Percentiles rank a stretch among this genome's conserved stretches.
phyloP scores from a whole-genome alignment of 1,140 invertebrate species.

The Schmidtea mediterranea region DNA sequence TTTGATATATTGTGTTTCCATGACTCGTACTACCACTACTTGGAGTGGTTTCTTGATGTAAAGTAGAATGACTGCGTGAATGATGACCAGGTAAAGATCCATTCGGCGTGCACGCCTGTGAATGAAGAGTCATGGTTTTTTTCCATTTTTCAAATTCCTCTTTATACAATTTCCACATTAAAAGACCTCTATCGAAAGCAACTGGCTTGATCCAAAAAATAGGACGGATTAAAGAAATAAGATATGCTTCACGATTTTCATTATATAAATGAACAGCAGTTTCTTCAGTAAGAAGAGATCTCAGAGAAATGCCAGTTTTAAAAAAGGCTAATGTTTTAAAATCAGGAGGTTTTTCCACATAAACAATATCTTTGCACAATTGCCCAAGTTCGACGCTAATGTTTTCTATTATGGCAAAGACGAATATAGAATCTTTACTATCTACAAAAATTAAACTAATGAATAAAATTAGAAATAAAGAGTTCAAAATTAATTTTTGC shows the following conservation, averaged over 20 bases:
- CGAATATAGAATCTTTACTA: neutral
- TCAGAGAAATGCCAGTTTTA: slow-evolving; percentile 51
- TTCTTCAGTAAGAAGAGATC: slow-evolving; percentile 9
- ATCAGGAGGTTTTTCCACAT: slow-evolving; percentile 79
- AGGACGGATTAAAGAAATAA: slow-evolving; percentile 63
- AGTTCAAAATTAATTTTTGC: too few species aligned
- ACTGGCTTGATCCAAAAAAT: slow-evolving; percentile 76
- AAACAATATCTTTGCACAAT: slow-evolving; percentile 43
- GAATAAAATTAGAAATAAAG: too few species aligned
- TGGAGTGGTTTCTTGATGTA: neutral
- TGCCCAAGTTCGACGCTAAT: slow-evolving; percentile 1
- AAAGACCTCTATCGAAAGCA: slow-evolving; percentile 45
- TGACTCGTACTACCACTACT: slow-evolving; percentile 12
- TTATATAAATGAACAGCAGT: slow-evolving; percentile 8
- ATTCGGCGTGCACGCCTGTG: neutral
- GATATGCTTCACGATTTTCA: slow-evolving; percentile 59
- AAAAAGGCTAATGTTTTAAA: slow-evolving; percentile 90
- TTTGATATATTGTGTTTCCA: slow-evolving; percentile 27
- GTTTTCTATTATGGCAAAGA: neutral
- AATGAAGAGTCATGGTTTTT: slow-evolving; percentile 11
- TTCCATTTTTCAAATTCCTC: neutral
- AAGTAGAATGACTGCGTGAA: slow-evolving; percentile 6
- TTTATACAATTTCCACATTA: slow-evolving; percentile 1
- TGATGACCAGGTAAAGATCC: slow-evolving; percentile 9
- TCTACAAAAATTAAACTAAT: neutral